Conservation (phyloP, 2,113 vertebrate species). For the Boulengeromyrus knoepffleri region DNA sequence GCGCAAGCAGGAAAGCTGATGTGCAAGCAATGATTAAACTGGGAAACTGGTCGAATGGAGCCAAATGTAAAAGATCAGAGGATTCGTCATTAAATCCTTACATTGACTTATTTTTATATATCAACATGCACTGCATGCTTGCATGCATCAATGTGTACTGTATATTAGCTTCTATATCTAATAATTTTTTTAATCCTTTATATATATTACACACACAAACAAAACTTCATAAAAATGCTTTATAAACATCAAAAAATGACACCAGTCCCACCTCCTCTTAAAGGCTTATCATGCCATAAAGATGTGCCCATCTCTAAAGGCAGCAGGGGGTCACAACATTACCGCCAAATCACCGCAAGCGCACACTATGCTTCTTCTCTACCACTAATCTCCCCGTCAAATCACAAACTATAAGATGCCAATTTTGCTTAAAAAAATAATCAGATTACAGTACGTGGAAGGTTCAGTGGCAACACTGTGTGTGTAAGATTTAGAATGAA, state of each 20-base stretch:
- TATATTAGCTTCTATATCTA: neutral
- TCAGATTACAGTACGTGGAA: slow-evolving; percentile 28
- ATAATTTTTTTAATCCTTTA: neutral
- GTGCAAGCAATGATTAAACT: neutral
- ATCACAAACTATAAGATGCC: slow-evolving; percentile 25
- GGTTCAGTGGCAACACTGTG: slow-evolving; percentile 17
- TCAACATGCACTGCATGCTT: neutral
- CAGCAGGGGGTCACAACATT: slow-evolving; percentile 30
- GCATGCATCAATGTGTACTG: neutral
- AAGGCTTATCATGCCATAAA: slow-evolving; percentile 18
- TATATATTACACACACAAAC: neutral
- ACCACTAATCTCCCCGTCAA: slow-evolving; percentile 40
- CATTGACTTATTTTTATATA: neutral
- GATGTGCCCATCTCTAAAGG: slow-evolving; percentile 58
- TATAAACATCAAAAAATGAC: neutral
- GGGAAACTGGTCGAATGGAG: neutral
- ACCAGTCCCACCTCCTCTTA: slow-evolving; percentile 2
- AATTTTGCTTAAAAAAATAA: slow-evolving; percentile 1
- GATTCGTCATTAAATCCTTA: neutral
- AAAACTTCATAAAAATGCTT: neutral
- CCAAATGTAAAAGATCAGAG: neutral
- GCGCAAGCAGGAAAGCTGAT: neutral
- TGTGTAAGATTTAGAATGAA: slow-evolving; percentile 16
- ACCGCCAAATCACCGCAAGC: slow-evolving; percentile 49
- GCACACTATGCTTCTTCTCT: slow-evolving; percentile 20